Percentiles rank a stretch among this genome's conserved stretches.
phyloP scores from a whole-genome alignment of 2,113 vertebrate species.

The Psettodes erumei region DNA sequence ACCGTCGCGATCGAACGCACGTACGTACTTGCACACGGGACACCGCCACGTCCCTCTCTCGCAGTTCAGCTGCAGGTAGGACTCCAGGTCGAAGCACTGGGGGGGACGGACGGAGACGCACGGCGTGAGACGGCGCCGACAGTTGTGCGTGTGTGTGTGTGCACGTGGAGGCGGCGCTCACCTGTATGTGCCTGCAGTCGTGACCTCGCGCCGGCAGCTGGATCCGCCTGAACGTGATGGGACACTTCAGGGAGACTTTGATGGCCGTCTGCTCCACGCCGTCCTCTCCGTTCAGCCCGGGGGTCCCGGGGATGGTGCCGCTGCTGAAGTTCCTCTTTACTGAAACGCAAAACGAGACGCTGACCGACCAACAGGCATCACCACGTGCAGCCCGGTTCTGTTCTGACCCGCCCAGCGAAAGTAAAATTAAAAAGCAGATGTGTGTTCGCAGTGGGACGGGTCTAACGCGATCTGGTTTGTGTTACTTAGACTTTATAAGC shows the following conservation, averaged over 20 bases:
- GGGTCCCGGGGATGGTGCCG: constrained; percentile 92
- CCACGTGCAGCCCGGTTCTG: no score
- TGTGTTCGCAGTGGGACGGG: no score
- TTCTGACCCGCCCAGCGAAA: no score
- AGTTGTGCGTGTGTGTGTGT: background rate
- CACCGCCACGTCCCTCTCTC: constrained; percentile 89
- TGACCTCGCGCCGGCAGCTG: constrained; percentile 95
- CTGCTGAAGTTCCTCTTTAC: constrained; percentile 97
- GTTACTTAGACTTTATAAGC: no score
- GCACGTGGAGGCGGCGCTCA: constrained; percentile 53
- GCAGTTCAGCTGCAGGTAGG: constrained; percentile 87
- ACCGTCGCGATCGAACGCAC: no score
- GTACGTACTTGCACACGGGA: constrained; percentile 85
- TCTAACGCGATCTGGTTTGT: no score
- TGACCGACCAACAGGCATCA: no score
- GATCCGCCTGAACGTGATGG: constrained; percentile 96
- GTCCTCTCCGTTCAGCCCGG: constrained; percentile 93
- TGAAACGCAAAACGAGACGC: constrained; percentile 59
- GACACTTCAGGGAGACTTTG: constrained; percentile 96
- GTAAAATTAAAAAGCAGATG: no score
- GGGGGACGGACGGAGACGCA: no score
- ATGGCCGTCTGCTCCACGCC: constrained; percentile 97
- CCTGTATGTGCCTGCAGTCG: constrained; percentile 96
- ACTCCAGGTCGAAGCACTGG: constrained; percentile 94
- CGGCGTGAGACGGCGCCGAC: background rate